Evolutionary conservation across 2,797 vertebrate genomes (phyloP), one percentile per base, ranked within the genome.

Genomic region (Tadarida brasiliensis): DNA sequence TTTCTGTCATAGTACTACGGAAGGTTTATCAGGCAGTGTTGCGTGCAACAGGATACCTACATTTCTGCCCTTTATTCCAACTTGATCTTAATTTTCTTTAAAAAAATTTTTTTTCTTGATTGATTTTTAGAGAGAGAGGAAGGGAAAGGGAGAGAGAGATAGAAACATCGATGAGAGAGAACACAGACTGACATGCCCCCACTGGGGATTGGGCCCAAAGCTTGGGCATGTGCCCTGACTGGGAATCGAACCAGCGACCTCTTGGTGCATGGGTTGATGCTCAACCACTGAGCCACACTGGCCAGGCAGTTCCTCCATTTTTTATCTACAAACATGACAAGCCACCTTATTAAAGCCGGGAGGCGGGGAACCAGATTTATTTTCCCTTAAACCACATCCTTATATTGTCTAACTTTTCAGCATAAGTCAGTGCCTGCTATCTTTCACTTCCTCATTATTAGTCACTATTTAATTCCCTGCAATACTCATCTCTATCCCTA

Each of bases 381-480:
- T 77, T 88, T 70, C 28, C 44, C 28, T 88, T 78, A 49, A 56
- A 84, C 16, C 16, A 57, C 26, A 67, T 68, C 59, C 30, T 73
- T 65, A 47, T 54, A 90, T 16, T 80, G n/a, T 19, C 80, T 51
- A 65, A 14, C 26, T 67, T 90, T 61, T 56, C 44, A 82, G 30
- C 11, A 6, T 24, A 67, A 78, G 20, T 51, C 49, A 73, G 47
- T 76, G 51, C 19, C n/a, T 59, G 26, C 11, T 83, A 7, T 74
- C 28, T 82, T 93, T 87, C 51, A 87, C 24, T 81, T 76, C 24
- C 11, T 93, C 22, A 54, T 61, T 61, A 70, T 17, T 87, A 47
- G 47, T 95, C 82, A 54, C 30, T 59, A n/a, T 54, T 90, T 92
- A 84, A 65, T 90, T 90, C 30, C 54, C 74, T 90, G 24, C 4